A percentile compares a stretch with the other conserved stretches of the same genome.
Evolutionary conservation across 2,888 invertebrate species (phyloP).

Genomic region (Caenorhabditis afra): DNA sequence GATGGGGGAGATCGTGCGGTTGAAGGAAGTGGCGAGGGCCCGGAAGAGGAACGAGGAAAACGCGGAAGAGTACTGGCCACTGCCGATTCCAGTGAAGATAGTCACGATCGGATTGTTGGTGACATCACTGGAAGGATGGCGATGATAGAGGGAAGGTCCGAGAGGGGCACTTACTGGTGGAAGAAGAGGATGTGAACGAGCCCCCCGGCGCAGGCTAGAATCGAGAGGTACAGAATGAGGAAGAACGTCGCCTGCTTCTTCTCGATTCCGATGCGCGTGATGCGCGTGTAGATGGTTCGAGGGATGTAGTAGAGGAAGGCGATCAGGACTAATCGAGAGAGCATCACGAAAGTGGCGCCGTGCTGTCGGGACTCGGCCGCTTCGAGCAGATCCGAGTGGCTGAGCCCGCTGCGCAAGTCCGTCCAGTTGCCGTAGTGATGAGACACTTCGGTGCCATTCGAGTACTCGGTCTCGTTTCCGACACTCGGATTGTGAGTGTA

Average conservation of each 20-base stretch:
- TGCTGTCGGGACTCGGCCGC: neutral
- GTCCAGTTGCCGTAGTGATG: too few relatives aligned
- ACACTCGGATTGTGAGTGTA: too few relatives aligned
- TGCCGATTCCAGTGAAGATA: neutral
- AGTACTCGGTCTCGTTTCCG: too few relatives aligned
- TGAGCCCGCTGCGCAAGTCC: too few relatives aligned
- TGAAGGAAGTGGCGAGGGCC: slow-evolving; percentile 1
- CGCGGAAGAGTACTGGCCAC: too few relatives aligned
- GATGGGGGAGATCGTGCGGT: slow-evolving; percentile 35
- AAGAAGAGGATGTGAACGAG: slow-evolving; percentile 3
- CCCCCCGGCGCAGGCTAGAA: neutral
- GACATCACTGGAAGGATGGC: neutral
- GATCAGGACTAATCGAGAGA: slow-evolving; percentile 11
- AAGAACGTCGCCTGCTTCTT: slow-evolving; percentile 12
- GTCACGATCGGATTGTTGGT: neutral
- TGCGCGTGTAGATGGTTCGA: slow-evolving; percentile 24
- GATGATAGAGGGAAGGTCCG: neutral
- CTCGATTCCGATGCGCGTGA: slow-evolving; percentile 2
- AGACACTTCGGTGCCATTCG: too few relatives aligned
- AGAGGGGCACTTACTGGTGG: slow-evolving; percentile 7
- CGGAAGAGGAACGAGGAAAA: neutral
- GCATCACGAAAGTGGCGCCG: neutral
- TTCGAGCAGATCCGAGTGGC: too few relatives aligned
- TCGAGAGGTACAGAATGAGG: slow-evolving; percentile 27
- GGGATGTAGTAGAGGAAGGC: slow-evolving; percentile 39